Evolutionary conservation across 1,140 invertebrate genomes (phyloP).

Genomic region (Thrips palmi): DNA sequence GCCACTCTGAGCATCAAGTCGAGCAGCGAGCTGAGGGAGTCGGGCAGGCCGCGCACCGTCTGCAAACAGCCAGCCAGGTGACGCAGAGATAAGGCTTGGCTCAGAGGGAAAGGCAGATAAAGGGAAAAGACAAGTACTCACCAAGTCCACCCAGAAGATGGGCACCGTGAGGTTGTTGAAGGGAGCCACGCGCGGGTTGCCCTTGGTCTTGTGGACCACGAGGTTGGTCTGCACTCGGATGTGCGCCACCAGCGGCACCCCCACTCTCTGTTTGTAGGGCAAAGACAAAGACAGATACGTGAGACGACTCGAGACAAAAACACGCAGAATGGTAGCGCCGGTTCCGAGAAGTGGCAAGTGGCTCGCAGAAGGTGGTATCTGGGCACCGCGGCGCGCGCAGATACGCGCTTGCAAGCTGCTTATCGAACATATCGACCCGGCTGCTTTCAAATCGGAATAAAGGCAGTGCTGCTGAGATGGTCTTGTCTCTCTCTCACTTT

Average conservation of each 20-base stretch:
- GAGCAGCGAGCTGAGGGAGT: slow-evolving; percentile 12
- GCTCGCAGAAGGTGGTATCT: too few relatives aligned
- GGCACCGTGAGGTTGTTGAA: slow-evolving; percentile 43
- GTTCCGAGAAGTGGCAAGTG: too few relatives aligned
- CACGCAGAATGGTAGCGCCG: too few relatives aligned
- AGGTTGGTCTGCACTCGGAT: slow-evolving; percentile 47
- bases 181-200: slow-evolving; percentile 27
- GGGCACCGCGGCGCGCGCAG: neutral
- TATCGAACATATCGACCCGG: neutral
- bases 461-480: neutral
- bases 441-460: neutral
- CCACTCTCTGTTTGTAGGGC: slow-evolving; percentile 27
- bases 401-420: neutral
- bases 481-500: neutral
- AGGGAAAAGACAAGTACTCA: slow-evolving; percentile 21
- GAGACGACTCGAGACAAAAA: too few relatives aligned
- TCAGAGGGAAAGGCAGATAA: neutral
- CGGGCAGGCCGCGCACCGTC: slow-evolving; percentile 12
- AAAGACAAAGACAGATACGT: slow-evolving; percentile 6
- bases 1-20: slow-evolving; percentile 13
- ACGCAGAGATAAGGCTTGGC: neutral
- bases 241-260: slow-evolving; percentile 33
- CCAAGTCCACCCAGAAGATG: slow-evolving; percentile 42
- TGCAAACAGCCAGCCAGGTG: slow-evolving; percentile 3
- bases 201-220: slow-evolving; percentile 32